Percentiles rank a stretch among this genome's conserved stretches.
Conservation (phyloP, 2,888 invertebrate genomes). For the Hemicrepidius hirtus region DNA sequence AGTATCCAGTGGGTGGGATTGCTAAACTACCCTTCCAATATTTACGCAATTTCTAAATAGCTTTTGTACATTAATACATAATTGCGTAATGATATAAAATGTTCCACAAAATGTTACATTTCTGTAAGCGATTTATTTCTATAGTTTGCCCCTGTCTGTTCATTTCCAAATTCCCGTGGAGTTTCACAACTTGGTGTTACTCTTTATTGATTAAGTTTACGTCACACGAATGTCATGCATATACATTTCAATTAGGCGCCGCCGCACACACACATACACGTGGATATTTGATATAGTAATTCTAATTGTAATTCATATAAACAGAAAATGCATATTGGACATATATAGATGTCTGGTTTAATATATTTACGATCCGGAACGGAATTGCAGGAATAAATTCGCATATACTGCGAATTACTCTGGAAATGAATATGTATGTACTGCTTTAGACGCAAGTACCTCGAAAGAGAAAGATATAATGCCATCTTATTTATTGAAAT, state of each 20-base stretch:
- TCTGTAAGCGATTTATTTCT: background rate
- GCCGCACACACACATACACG: too few species aligned
- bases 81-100: too few species aligned
- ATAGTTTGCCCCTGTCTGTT: background rate
- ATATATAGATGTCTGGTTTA: slow-evolving; percentile 52
- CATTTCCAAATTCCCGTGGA: slow-evolving; percentile 24
- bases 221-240: slow-evolving; percentile 10
- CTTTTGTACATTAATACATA: too few species aligned
- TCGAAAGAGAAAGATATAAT: too few species aligned
- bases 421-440: slow-evolving; percentile 47
- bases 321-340: slow-evolving; percentile 57
- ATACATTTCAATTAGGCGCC: slow-evolving; percentile 55
- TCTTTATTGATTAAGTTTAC: slow-evolving; percentile 42
- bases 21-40: too few species aligned
- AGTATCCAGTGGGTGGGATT: too few species aligned
- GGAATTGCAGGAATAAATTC: slow-evolving; percentile 47
- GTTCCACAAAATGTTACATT: background rate
- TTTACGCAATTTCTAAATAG: too few species aligned
- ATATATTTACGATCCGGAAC: slow-evolving; percentile 54
- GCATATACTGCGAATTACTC: slow-evolving; percentile 38
- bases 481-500: too few species aligned
- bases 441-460: slow-evolving; percentile 1
- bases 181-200: slow-evolving; percentile 30
- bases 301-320: slow-evolving; percentile 59
- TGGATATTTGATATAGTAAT: slow-evolving; percentile 57